These are phyloP conservation scores for Chymomyza costata DNA, from an alignment of 1,140 invertebrate species.

Conservation along the genomic window DNA sequence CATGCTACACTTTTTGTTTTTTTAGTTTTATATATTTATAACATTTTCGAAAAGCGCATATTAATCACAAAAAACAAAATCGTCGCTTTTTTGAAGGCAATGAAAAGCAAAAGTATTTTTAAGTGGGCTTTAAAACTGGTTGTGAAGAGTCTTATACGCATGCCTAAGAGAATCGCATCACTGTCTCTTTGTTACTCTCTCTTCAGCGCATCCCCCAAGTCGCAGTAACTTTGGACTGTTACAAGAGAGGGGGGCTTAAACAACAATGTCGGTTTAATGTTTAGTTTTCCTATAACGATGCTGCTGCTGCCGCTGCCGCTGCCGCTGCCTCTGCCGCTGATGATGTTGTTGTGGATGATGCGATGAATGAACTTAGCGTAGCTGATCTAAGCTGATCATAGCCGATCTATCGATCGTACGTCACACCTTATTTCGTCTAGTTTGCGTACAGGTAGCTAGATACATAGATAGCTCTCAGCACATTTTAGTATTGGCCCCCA, in stretches of 20 bases:
- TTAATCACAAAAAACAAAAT: conserved; percentile 56
- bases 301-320: too few species aligned
- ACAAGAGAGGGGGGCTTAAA: conserved; percentile 2
- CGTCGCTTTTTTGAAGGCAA: conserved; percentile 56
- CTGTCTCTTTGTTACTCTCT: conserved; percentile 6
- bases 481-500: not conserved
- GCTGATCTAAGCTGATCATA: conserved; percentile 24
- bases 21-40: too few species aligned
- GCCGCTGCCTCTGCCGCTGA: too few species aligned
- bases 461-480: conserved; percentile 36
- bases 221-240: conserved; percentile 12
- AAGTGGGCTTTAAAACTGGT: conserved; percentile 69
- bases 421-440: conserved; percentile 28
- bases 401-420: conserved; percentile 44
- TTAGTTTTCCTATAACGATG: too few species aligned
- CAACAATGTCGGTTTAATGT: too few species aligned
- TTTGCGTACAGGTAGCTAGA: conserved; percentile 62
- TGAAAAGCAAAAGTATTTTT: conserved; percentile 72
- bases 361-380: not conserved
- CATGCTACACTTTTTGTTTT: conserved; percentile 38
- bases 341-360: conserved; percentile 33
- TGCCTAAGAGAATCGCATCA: conserved; percentile 35
- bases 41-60: conserved; percentile 65
- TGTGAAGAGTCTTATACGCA: conserved; percentile 59
- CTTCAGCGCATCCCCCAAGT: conserved; percentile 1